Conservation (phyloP, 2,113 vertebrate species). For the Gymnobelideus leadbeateri region DNA sequence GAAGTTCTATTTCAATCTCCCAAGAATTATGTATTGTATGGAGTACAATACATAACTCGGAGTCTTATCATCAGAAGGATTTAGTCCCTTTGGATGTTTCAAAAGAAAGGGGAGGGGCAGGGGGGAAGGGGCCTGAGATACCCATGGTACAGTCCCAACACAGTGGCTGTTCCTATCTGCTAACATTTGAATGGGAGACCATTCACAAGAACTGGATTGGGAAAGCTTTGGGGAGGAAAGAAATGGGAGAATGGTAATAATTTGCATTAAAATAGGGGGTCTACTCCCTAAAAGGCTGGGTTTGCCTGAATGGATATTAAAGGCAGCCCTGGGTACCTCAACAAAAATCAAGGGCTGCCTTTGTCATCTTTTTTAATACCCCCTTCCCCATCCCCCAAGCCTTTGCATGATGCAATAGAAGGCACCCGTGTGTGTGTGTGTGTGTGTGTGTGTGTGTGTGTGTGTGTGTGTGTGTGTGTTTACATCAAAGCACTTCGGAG, state of each 20-base stretch:
- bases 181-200: conserved; percentile 24
- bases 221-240: conserved; percentile 20
- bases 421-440: not conserved
- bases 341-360: conserved; percentile 52
- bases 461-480: not conserved
- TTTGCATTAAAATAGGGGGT: conserved; percentile 68
- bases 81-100: not conserved
- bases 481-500: not conserved
- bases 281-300: not conserved
- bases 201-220: not conserved
- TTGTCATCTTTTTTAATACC: conserved; percentile 35
- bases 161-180: not conserved
- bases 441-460: not conserved
- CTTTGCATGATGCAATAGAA: not conserved
- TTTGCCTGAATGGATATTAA: conserved; percentile 47
- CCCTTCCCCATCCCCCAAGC: not conserved
- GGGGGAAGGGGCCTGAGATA: not conserved
- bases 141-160: not conserved
- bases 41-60: not conserved
- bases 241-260: conserved; percentile 4
- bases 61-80: not conserved
- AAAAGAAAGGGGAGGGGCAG: not conserved
- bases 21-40: not conserved
- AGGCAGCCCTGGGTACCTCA: conserved; percentile 38
- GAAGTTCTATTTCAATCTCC: not conserved